These are phyloP conservation scores for Eulithis testata DNA, from an alignment of 2,888 invertebrate genomes.

Conservation along the genomic window DNA sequence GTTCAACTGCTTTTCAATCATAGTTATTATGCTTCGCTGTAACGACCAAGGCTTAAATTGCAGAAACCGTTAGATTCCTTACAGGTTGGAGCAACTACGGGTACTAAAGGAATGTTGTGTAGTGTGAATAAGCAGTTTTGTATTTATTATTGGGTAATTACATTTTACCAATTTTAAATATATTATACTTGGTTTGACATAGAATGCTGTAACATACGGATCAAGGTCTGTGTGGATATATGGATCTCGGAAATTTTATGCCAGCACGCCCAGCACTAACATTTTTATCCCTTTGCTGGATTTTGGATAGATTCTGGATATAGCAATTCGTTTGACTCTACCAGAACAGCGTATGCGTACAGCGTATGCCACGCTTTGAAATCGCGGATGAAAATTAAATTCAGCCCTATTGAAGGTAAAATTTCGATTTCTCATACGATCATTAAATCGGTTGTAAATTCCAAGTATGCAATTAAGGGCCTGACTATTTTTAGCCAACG, in stretches of 20 bases:
- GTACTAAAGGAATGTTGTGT: conserved; percentile 25
- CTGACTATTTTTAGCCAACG: conserved; percentile 74
- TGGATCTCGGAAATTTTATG: background rate
- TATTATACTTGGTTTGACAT: conserved; percentile 8
- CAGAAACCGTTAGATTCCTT: conserved; percentile 39
- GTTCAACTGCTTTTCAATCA: conserved; percentile 32
- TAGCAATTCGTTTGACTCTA: too few relatives aligned
- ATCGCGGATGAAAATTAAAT: background rate
- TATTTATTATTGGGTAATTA: conserved; percentile 1
- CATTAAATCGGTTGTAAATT: conserved; percentile 77
- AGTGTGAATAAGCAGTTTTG: conserved; percentile 20
- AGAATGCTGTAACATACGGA: background rate
- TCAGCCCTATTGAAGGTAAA: background rate
- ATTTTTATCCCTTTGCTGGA: too few relatives aligned
- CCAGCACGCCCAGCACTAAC: too few relatives aligned
- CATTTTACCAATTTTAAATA: conserved; percentile 13
- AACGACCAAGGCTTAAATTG: conserved; percentile 37
- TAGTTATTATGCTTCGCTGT: conserved; percentile 35
- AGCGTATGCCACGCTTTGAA: background rate
- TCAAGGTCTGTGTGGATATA: too few relatives aligned
- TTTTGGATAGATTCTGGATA: too few relatives aligned
- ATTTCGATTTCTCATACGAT: conserved; percentile 44
- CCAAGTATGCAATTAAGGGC: conserved; percentile 75
- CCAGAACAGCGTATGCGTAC: too few relatives aligned
- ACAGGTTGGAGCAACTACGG: conserved; percentile 27